Base-by-base conservation (phyloP, 2,113 vertebrate genomes). In the Cinclus mexicanus region DNA sequence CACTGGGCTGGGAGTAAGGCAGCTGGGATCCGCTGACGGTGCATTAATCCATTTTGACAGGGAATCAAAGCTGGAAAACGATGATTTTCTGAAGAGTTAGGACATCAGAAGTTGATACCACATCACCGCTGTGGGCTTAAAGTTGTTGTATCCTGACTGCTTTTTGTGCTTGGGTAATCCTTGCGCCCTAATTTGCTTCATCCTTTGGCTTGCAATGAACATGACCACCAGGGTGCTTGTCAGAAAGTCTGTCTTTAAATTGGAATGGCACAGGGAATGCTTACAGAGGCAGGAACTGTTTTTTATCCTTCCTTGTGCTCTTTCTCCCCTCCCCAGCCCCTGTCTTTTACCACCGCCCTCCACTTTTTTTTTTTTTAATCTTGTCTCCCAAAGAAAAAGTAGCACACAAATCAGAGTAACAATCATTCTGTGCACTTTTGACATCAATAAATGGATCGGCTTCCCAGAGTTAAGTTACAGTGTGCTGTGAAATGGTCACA, bases 291-390 rank as follows among this genome's bases (percentile, higher is more conserved):
- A 68, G 44, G 10, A 86, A 19, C 25, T 61, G n/a, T 68, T 68
- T 50, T 47, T 1, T 46, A 37, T 19, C 33, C 16, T 81, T 76
- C 33, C 6, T 5, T 37, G 7, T 5, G 1, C 6, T 15, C 13
- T 17, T 19, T 37, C 10, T 20, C 14, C 7, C 4, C 22, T 13
- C 13, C 19, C 14, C 4, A 1, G 1, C 3, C 46, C 37, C 6
- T 0, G 0, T n/a, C 3, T 15, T 10, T 29, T 52, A 28, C 33
- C 10, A 4, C 5, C 3, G 6, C 6, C 21, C 33, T 10, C 4
- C 47, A 11, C 22, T 22, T 9, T 25, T 56, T 61, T n/a, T 31
- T 29, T 42, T 74, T 64, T 23, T 24, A 2, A 1, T 7, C 44
- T 28, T 60, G 15, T 55, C 18, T 78, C 14, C 23, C 35, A 21